A percentile compares a stretch with the other conserved stretches of the same genome.
Conservation (phyloP, 2,113 vertebrate genomes). For the Prinia subflava region DNA sequence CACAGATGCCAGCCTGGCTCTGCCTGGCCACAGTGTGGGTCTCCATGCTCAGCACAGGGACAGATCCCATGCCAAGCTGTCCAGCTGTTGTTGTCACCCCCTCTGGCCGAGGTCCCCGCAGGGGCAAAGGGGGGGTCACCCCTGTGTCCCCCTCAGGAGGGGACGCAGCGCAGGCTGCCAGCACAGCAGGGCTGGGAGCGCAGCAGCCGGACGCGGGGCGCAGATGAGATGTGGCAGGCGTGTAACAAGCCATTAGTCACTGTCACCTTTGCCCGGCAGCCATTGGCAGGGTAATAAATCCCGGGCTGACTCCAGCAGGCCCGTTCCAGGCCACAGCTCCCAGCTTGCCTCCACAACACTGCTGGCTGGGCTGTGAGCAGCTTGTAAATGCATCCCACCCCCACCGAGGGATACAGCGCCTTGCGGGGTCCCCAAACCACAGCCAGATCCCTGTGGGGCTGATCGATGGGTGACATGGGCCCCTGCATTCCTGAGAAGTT, state of each 20-base stretch:
- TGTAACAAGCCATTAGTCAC: constrained; percentile 73
- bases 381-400: not conserved
- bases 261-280: constrained; percentile 66
- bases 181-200: constrained; percentile 8
- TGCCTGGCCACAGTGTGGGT: not conserved
- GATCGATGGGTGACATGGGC: rapidly evolving
- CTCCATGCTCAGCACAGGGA: not conserved
- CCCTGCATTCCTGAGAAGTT: not conserved
- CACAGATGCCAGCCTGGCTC: not conserved
- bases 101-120: rapidly evolving
- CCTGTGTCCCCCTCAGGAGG: not conserved
- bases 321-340: constrained; percentile 46
- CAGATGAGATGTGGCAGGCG: constrained; percentile 71
- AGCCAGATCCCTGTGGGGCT: not conserved
- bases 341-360: not conserved
- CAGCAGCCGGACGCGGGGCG: not conserved
- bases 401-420: not conserved
- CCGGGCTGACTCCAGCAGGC: constrained; percentile 1
- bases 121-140: not conserved
- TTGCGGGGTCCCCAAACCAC: not conserved
- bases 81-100: not conserved
- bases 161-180: not conserved
- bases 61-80: not conserved
- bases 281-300: constrained; percentile 58
- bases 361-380: constrained; percentile 42